Conservation (phyloP, 2,888 invertebrate species). For the Xanthostigma xanthostigma region DNA sequence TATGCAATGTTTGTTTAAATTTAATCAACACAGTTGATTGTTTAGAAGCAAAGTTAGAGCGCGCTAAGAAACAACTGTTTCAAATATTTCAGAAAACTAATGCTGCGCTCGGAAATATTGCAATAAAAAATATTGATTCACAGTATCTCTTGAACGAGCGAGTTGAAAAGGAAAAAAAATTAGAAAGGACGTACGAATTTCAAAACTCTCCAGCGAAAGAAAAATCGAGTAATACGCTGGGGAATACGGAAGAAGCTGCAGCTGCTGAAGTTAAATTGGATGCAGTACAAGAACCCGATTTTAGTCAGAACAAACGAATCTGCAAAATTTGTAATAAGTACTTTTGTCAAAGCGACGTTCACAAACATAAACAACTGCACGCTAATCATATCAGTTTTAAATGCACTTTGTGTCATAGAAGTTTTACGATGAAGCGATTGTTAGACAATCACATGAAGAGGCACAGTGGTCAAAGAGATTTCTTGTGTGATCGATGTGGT, state of each 20-base stretch:
- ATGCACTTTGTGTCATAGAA: conserved; percentile 23
- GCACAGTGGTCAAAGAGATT: conserved; percentile 19
- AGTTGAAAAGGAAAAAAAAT: conserved; percentile 10
- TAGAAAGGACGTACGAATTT: not conserved
- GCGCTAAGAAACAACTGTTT: conserved; percentile 20
- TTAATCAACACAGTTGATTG: conserved; percentile 28
- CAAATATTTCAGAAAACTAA: conserved; percentile 20
- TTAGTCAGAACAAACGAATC: conserved; percentile 1
- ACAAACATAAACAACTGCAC: conserved; percentile 3
- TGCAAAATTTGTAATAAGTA: conserved; percentile 6
- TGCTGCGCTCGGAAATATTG: not conserved
- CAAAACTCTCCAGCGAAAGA: not conserved
- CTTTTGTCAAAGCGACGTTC: conserved; percentile 3
- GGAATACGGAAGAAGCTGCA: not conserved
- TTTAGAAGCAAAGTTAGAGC: conserved; percentile 24
- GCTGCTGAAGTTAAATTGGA: not conserved
- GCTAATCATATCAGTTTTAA: conserved; percentile 13
- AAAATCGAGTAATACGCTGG: conserved; percentile 11
- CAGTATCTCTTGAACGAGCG: too few species aligned
- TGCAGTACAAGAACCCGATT: not conserved
- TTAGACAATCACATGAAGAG: conserved; percentile 19
- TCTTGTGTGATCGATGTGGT: conserved; percentile 25
- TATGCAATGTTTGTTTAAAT: conserved; percentile 27
- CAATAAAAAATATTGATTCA: too few species aligned
- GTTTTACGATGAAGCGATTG: conserved; percentile 19